Evolutionary conservation across 2,113 vertebrate species (phyloP).

Genomic region (Orientallactaga bullata): DNA sequence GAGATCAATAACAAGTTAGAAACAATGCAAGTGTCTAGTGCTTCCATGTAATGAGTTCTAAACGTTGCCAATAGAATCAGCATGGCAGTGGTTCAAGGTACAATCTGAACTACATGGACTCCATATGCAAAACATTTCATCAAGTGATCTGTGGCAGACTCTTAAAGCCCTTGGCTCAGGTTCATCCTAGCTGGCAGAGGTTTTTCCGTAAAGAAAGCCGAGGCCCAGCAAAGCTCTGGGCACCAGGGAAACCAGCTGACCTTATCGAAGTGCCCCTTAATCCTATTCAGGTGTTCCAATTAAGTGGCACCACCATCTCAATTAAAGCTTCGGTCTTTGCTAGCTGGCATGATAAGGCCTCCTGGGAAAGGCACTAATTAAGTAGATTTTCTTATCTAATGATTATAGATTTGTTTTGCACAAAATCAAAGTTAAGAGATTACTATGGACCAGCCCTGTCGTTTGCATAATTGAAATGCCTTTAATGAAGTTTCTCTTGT

Average conservation of each 20-base stretch:
- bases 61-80: slow-evolving; percentile 19
- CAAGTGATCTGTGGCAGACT: slow-evolving; percentile 19
- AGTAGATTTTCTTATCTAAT: slow-evolving; percentile 69
- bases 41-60: slow-evolving; percentile 16
- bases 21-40: slow-evolving; percentile 6
- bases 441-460: neutral
- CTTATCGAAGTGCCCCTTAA: slow-evolving; percentile 55
- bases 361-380: slow-evolving; percentile 75
- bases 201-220: slow-evolving; percentile 45
- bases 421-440: slow-evolving; percentile 61
- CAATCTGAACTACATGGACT: neutral
- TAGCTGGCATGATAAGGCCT: slow-evolving; percentile 37
- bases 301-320: slow-evolving; percentile 64
- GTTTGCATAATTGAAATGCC: neutral
- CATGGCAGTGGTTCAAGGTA: neutral
- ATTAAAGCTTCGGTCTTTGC: slow-evolving; percentile 63
- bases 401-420: slow-evolving; percentile 61
- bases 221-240: slow-evolving; percentile 33
- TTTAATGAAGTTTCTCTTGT: neutral
- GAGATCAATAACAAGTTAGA: slow-evolving; percentile 49
- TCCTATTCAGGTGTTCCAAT: slow-evolving; percentile 74
- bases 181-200: slow-evolving; percentile 39
- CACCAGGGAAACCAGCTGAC: slow-evolving; percentile 9
- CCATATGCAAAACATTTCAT: slow-evolving; percentile 33
- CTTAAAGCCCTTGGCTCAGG: slow-evolving; percentile 46